Evolutionary conservation across 2,797 vertebrate genomes (phyloP).

Genomic region (Iguana delicatissima): DNA sequence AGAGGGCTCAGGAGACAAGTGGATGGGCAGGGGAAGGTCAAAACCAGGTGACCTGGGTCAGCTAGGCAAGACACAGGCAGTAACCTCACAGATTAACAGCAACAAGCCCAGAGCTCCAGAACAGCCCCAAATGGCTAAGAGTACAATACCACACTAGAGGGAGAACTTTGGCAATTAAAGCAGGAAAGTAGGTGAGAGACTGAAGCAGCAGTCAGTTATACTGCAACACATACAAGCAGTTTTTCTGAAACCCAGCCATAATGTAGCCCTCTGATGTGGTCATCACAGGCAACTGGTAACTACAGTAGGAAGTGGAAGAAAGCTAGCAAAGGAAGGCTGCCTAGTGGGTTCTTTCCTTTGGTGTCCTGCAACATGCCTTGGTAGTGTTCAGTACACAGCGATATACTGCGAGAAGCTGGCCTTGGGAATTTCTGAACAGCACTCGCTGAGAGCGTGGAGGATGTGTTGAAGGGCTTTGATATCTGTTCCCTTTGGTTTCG

Average conservation of each 20-base stretch:
- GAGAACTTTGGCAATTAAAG: background rate
- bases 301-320: background rate
- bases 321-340: background rate
- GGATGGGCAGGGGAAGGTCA: background rate
- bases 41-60: background rate
- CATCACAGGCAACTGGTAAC: background rate
- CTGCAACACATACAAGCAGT: background rate
- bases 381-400: conserved; percentile 85
- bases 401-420: conserved; percentile 86
- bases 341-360: background rate
- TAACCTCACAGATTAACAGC: background rate
- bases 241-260: background rate
- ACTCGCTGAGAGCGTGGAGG: conserved; percentile 78
- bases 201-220: background rate
- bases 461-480: background rate
- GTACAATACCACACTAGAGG: background rate
- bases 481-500: background rate
- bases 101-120: background rate
- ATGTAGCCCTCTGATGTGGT: background rate
- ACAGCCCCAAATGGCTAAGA: background rate
- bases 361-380: conserved; percentile 79
- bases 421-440: conserved; percentile 85
- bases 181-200: background rate
- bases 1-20: background rate
- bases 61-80: background rate